phyloP scores from a whole-genome alignment of 2,797 vertebrate genomes.

The Takifugu rubripes region DNA sequence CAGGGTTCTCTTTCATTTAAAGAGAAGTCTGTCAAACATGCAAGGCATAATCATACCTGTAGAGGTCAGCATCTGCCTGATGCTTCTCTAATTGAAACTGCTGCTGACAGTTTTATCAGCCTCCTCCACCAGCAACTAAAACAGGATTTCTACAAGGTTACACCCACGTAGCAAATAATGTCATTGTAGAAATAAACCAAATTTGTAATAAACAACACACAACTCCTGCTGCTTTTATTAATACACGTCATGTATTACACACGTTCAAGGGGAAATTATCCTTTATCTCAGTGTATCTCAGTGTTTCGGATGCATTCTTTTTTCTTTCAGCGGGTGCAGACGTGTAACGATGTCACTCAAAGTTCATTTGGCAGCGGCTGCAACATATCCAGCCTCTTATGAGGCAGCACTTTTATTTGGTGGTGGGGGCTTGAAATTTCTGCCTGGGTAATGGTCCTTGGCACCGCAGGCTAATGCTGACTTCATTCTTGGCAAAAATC shows the following conservation, averaged over 20 bases:
- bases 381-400: conserved; percentile 1
- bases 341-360: no score
- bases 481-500: background rate
- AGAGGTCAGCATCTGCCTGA: conserved; percentile 74
- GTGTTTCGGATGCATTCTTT: background rate
- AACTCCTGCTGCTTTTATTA: background rate
- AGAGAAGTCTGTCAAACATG: conserved; percentile 28
- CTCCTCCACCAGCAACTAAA: conserved; percentile 8
- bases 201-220: background rate
- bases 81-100: conserved; percentile 48
- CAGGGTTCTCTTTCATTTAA: background rate
- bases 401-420: no score
- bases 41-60: conserved; percentile 66
- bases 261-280: background rate
- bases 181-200: background rate
- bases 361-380: background rate
- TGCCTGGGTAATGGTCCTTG: no score
- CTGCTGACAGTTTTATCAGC: conserved; percentile 21
- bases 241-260: background rate
- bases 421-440: no score
- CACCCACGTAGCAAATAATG: background rate
- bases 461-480: conserved; percentile 2
- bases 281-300: background rate
- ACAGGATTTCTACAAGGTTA: conserved; percentile 3
- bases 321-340: background rate